phyloP scores from a whole-genome alignment of 2,797 vertebrate species.

The Chloroceryle amazona region DNA sequence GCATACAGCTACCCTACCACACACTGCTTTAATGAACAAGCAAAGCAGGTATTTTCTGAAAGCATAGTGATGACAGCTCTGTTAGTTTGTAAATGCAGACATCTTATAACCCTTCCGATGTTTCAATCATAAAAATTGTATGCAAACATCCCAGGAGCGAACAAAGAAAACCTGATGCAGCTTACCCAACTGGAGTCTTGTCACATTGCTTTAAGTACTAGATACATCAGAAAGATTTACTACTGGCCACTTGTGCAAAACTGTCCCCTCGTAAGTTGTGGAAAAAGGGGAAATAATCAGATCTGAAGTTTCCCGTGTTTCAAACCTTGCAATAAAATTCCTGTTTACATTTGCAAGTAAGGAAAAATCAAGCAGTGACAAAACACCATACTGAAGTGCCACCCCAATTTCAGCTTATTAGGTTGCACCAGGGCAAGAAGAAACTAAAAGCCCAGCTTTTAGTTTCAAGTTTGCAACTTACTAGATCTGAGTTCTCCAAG shows the following conservation, averaged over 20 bases:
- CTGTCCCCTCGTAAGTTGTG: background rate
- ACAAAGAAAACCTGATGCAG: background rate
- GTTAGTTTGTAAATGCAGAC: background rate
- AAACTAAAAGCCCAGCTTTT: background rate
- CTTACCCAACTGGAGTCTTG: background rate
- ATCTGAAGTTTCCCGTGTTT: background rate
- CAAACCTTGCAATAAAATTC: background rate
- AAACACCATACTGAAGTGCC: background rate
- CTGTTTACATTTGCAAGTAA: background rate
- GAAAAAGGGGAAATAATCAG: background rate
- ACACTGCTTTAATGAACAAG: background rate
- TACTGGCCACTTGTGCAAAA: background rate
- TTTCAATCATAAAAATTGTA: background rate
- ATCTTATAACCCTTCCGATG: background rate
- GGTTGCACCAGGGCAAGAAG: background rate
- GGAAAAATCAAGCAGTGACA: background rate
- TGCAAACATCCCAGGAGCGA: background rate
- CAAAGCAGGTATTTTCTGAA: background rate
- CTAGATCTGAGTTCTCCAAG: constrained; percentile 90
- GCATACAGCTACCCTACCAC: background rate
- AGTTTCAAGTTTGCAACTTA: constrained; percentile 66
- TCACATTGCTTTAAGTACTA: background rate
- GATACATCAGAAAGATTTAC: background rate
- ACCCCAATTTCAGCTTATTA: background rate
- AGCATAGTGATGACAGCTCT: background rate